Evolutionary conservation across 2,113 vertebrate species (phyloP).

Genomic region (Miniopterus natalensis): DNA sequence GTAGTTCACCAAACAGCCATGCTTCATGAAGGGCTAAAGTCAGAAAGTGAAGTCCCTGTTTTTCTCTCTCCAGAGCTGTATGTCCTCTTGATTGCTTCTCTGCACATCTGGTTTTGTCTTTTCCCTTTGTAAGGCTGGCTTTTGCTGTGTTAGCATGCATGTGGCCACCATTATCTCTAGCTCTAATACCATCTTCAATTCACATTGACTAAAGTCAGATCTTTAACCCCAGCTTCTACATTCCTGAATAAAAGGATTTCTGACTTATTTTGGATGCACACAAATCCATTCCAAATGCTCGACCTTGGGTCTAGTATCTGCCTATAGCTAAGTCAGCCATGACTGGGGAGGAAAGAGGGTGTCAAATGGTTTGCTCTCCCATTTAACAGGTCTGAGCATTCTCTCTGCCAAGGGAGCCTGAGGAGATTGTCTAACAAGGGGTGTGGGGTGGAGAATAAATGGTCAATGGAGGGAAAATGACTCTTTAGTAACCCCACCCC

Average conservation of each 20-base stretch:
- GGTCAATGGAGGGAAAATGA: not conserved
- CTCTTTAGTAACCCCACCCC: not conserved
- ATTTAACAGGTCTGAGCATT: not conserved
- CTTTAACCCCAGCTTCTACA: not conserved
- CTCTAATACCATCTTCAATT: not conserved
- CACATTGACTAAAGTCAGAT: not conserved
- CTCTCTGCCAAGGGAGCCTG: not conserved
- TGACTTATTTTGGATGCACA: not conserved
- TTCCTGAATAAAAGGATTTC: not conserved
- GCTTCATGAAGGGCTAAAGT: not conserved
- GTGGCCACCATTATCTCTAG: not conserved
- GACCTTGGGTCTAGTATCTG: not conserved
- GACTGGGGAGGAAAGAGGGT: not conserved
- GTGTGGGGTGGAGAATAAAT: not conserved
- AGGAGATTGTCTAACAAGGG: not conserved
- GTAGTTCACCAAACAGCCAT: not conserved
- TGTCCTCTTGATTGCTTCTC: not conserved
- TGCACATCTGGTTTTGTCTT: not conserved
- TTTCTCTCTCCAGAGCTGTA: not conserved
- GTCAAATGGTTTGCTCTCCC: not conserved
- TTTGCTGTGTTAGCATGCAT: not conserved
- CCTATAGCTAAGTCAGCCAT: not conserved
- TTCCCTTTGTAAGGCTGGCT: not conserved
- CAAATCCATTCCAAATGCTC: not conserved
- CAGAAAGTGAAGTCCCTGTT: not conserved